Evolutionary conservation across 2,113 vertebrate species (phyloP).

Genomic region (Tautogolabrus adspersus): DNA sequence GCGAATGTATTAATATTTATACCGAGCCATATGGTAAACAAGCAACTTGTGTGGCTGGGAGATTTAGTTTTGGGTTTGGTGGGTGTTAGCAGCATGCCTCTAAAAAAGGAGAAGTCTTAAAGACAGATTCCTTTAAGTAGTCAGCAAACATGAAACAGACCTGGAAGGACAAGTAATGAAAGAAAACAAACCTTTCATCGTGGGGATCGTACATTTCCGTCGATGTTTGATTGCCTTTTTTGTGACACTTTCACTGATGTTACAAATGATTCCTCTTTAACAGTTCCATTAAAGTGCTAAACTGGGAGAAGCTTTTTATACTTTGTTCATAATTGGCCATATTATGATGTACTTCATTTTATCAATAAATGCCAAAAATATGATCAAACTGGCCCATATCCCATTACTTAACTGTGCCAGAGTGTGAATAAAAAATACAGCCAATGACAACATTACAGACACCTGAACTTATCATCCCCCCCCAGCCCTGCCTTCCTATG

Average conservation of each 20-base stretch:
- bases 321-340: background rate
- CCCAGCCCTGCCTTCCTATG: background rate
- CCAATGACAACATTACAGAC: constrained; percentile 17
- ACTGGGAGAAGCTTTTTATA: background rate
- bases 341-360: constrained; percentile 9
- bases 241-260: constrained; percentile 4
- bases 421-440: constrained; percentile 10
- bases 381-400: background rate
- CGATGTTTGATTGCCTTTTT: constrained; percentile 47
- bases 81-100: constrained; percentile 31
- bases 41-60: constrained; percentile 48
- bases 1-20: constrained; percentile 63
- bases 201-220: constrained; percentile 28
- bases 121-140: constrained; percentile 41
- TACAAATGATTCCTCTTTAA: constrained; percentile 18
- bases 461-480: constrained; percentile 6
- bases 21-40: constrained; percentile 63
- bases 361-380: constrained; percentile 20
- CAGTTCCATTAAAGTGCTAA: background rate
- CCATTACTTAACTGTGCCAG: constrained; percentile 6
- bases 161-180: constrained; percentile 30
- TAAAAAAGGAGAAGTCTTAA: constrained; percentile 40
- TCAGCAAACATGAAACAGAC: constrained; percentile 49
- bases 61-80: constrained; percentile 57
- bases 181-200: constrained; percentile 33